A percentile compares a stretch with the other conserved stretches of the same genome.
Evolutionary conservation across 1,140 invertebrate species (phyloP).

Genomic region (Pseudomyrmex dendroicus): DNA sequence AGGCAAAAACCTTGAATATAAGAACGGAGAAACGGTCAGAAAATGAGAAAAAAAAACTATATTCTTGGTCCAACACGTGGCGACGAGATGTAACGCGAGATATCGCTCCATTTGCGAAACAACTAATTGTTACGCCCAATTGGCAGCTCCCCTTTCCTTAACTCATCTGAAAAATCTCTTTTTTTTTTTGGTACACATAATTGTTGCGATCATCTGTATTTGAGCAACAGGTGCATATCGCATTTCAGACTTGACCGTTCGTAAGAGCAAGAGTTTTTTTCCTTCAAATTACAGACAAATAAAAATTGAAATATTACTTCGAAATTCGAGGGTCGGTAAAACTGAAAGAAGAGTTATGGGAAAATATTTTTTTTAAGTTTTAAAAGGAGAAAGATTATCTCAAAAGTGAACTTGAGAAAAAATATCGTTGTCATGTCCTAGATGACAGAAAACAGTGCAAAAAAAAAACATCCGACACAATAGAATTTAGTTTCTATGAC

Average conservation of each 20-base stretch:
- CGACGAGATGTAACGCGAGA: not conserved
- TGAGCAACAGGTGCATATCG: not conserved
- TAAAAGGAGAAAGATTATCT: too few species aligned
- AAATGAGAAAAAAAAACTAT: not conserved
- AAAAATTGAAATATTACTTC: too few species aligned
- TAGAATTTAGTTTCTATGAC: too few species aligned
- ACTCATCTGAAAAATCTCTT: too few species aligned
- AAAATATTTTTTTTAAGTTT: too few species aligned
- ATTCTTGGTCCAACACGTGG: constrained; percentile 5
- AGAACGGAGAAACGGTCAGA: not conserved
- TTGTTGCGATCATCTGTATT: not conserved
- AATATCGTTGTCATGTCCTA: too few species aligned
- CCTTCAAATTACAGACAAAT: not conserved
- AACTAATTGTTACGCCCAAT: constrained; percentile 37
- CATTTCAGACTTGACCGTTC: not conserved
- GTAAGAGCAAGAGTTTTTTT: not conserved
- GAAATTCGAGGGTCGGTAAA: too few species aligned
- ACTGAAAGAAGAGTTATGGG: too few species aligned
- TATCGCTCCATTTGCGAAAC: constrained; percentile 13
- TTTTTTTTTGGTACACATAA: not conserved
- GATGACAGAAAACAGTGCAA: too few species aligned
- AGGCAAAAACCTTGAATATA: constrained; percentile 3
- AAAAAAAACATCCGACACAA: too few species aligned
- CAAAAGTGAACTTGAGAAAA: too few species aligned
- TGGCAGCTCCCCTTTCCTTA: not conserved